phyloP scores from a whole-genome alignment of 2,888 invertebrate genomes.

The Drepanosiphum platanoidis region DNA sequence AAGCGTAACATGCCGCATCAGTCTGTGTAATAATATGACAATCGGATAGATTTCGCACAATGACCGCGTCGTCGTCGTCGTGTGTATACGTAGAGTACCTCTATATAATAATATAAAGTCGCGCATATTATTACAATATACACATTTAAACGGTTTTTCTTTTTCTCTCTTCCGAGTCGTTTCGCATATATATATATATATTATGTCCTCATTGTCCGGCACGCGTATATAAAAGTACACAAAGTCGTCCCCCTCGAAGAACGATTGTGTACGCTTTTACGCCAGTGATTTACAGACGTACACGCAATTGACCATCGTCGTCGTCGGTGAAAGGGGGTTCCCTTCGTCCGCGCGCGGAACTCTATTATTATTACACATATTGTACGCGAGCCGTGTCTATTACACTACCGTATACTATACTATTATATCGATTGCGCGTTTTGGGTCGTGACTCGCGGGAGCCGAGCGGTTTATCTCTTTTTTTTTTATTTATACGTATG shows the following conservation, averaged over 20 bases:
- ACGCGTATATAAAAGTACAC: neutral
- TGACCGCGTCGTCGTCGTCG: neutral
- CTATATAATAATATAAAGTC: neutral
- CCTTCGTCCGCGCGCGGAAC: neutral
- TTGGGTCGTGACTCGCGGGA: slow-evolving; percentile 45
- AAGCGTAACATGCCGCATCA: neutral
- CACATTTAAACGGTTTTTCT: neutral
- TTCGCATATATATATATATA: too few species aligned
- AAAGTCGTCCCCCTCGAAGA: neutral
- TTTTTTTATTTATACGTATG: neutral
- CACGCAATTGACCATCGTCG: neutral
- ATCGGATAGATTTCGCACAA: neutral
- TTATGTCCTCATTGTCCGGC: neutral
- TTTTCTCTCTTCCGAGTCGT: neutral
- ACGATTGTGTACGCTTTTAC: neutral
- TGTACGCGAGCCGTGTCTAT: neutral
- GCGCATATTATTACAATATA: neutral
- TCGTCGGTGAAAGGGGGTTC: slow-evolving; percentile 14
- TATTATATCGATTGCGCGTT: slow-evolving; percentile 23
- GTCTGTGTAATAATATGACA: neutral
- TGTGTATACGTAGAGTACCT: too few species aligned
- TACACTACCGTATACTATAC: neutral
- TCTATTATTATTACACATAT: neutral
- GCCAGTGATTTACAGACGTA: neutral
- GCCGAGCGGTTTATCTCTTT: neutral